phyloP scores from a whole-genome alignment of 1,140 invertebrate genomes.

The Octopus bimaculoides region DNA sequence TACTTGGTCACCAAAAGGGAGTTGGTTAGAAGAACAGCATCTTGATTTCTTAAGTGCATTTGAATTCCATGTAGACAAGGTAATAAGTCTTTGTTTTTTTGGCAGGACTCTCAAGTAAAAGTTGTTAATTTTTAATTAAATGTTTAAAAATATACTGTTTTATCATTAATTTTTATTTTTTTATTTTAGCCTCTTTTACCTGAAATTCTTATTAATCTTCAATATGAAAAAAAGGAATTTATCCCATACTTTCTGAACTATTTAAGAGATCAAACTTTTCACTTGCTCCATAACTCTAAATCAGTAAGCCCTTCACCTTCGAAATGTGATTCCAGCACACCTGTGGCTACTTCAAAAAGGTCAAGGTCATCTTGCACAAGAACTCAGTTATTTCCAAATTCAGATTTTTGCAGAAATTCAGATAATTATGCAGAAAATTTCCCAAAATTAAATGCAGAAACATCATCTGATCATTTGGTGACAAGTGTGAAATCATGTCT shows the following conservation, averaged over 20 bases:
- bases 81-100: too few relatives aligned
- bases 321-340: conserved; percentile 15
- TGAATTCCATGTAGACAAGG: too few relatives aligned
- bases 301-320: conserved; percentile 32
- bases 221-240: conserved; percentile 26
- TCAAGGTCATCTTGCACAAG: background rate
- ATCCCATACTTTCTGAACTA: conserved; percentile 40
- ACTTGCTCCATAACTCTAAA: conserved; percentile 31
- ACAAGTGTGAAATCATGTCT: too few relatives aligned
- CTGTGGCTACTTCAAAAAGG: background rate
- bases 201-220: background rate
- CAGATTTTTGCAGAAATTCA: background rate
- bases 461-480: background rate
- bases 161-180: too few relatives aligned
- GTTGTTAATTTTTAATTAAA: too few relatives aligned
- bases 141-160: too few relatives aligned
- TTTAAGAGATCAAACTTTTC: conserved; percentile 36
- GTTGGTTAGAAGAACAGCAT: too few relatives aligned
- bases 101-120: too few relatives aligned
- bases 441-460: background rate
- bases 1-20: too few relatives aligned
- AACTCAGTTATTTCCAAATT: background rate
- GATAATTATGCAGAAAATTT: background rate
- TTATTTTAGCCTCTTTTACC: background rate
- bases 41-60: too few relatives aligned